A percentile compares a stretch with the other conserved stretches of the same genome.
phyloP scores from a whole-genome alignment of 2,888 invertebrate species.

The Carcina quercana region DNA sequence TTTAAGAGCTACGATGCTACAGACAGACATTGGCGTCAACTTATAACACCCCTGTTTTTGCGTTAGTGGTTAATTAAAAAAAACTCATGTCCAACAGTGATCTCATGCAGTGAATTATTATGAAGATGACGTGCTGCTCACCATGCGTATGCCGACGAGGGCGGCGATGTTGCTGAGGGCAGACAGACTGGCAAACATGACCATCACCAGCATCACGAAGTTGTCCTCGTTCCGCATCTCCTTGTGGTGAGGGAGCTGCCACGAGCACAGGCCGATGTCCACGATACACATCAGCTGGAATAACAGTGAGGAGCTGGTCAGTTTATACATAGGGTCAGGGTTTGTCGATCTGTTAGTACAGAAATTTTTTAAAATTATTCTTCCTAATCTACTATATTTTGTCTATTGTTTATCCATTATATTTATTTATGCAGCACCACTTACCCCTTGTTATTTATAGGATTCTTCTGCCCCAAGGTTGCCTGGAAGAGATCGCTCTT shows the following conservation, averaged over 20 bases:
- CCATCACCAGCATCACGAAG: slow-evolving; percentile 59
- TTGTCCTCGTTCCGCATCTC: slow-evolving; percentile 53
- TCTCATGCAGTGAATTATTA: too few species aligned
- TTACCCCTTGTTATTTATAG: not conserved
- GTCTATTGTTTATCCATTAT: too few species aligned
- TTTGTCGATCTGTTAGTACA: not conserved
- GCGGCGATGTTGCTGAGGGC: slow-evolving; percentile 48
- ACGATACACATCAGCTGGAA: slow-evolving; percentile 48
- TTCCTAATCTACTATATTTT: not conserved
- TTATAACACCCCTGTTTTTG: too few species aligned
- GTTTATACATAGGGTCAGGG: not conserved
- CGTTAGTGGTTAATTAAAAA: too few species aligned
- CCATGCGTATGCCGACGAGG: slow-evolving; percentile 43
- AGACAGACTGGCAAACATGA: slow-evolving; percentile 59
- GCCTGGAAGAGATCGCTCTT: too few species aligned
- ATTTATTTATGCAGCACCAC: too few species aligned
- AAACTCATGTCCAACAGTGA: too few species aligned
- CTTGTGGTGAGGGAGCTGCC: slow-evolving; percentile 41
- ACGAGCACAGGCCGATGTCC: slow-evolving; percentile 46
- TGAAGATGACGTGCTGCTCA: too few species aligned
- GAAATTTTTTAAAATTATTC: not conserved
- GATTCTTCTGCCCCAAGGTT: not conserved
- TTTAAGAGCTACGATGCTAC: too few species aligned
- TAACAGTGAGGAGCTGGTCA: not conserved
- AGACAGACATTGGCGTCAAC: too few species aligned